Evolutionary conservation across 1,140 invertebrate species (phyloP).

Genomic region (Trachymyrmex septentrionalis): DNA sequence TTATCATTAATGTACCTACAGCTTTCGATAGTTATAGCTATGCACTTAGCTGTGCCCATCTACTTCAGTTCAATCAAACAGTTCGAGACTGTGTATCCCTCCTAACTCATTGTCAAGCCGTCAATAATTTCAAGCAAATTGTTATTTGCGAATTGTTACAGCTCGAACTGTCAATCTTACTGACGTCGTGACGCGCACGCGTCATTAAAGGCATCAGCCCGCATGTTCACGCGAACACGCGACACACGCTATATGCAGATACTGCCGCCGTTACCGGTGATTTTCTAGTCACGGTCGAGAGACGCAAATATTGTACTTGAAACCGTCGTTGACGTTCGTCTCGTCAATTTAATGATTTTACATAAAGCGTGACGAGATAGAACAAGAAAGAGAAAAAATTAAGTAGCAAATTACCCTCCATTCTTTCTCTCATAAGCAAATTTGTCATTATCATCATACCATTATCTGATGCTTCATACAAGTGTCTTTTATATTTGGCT

Average conservation of each 20-base stretch:
- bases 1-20: neutral
- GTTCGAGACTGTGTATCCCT: neutral
- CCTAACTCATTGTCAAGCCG: neutral
- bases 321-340: neutral
- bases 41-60: neutral
- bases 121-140: constrained; percentile 71
- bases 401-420: constrained; percentile 1
- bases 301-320: constrained; percentile 40
- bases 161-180: constrained; percentile 75
- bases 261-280: neutral
- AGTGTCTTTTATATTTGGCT: neutral
- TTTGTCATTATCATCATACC: neutral
- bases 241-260: neutral
- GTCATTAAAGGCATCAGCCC: constrained; percentile 53
- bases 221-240: constrained; percentile 14
- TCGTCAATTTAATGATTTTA: constrained; percentile 24
- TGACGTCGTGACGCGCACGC: constrained; percentile 68
- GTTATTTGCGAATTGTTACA: constrained; percentile 69
- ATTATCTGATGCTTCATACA: too few relatives aligned
- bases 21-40: neutral
- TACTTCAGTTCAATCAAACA: neutral
- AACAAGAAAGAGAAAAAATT: neutral
- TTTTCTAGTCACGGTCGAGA: constrained; percentile 37
- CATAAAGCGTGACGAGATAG: neutral
- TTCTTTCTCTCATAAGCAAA: neutral